A percentile compares a stretch with the other conserved stretches of the same genome.
phyloP scores from a whole-genome alignment of 2,888 invertebrate species.

The Gymnoscelis rufifasciata region DNA sequence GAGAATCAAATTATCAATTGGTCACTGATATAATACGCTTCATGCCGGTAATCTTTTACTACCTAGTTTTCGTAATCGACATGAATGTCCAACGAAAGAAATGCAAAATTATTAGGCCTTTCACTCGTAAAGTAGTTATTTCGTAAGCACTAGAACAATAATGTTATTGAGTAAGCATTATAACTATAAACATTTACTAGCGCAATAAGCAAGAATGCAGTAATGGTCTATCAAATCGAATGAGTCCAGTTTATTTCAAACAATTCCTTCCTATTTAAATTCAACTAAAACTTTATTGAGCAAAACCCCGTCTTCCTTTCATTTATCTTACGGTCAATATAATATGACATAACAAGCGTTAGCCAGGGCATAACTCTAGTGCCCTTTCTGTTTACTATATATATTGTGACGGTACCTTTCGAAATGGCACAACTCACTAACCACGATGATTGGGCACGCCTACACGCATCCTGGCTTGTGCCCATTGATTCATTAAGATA shows the following conservation, averaged over 20 bases:
- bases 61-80: not conserved
- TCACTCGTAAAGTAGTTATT: slow-evolving; percentile 20
- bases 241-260: no score
- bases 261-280: no score
- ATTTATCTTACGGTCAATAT: no score
- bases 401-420: slow-evolving; percentile 32
- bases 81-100: not conserved
- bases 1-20: not conserved
- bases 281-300: no score
- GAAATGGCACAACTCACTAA: slow-evolving; percentile 32
- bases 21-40: not conserved
- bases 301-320: no score
- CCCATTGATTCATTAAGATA: slow-evolving; percentile 39
- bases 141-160: slow-evolving; percentile 18
- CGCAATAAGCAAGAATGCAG: no score
- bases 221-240: no score
- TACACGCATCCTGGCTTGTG: slow-evolving; percentile 44
- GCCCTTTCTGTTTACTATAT: slow-evolving; percentile 4
- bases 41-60: not conserved
- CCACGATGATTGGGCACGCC: slow-evolving; percentile 42
- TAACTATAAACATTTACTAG: no score
- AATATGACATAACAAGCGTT: no score
- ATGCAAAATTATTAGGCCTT: slow-evolving; percentile 11
- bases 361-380: not conserved
- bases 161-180: not conserved